These are phyloP conservation scores for Atlantisia rogersi DNA, from an alignment of 2,113 vertebrate species.

Conservation along the genomic window DNA sequence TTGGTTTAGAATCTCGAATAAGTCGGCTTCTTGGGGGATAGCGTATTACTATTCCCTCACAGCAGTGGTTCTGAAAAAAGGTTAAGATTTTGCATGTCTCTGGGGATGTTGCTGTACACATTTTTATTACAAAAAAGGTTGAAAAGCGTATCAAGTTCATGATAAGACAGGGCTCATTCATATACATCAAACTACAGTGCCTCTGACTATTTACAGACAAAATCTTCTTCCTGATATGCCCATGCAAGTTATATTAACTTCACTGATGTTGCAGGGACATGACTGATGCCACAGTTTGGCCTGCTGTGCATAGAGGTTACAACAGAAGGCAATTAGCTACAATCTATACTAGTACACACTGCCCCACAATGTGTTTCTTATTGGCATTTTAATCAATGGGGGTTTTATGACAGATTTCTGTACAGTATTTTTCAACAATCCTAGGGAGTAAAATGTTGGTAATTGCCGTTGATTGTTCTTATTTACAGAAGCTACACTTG, in stretches of 20 bases:
- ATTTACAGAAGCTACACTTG: background rate
- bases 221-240: background rate
- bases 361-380: background rate
- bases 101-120: background rate
- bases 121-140: background rate
- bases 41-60: background rate
- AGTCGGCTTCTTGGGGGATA: background rate
- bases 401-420: background rate
- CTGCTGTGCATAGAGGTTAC: background rate
- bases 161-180: background rate
- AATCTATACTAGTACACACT: background rate
- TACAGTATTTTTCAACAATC: background rate
- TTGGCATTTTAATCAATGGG: background rate
- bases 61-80: slow-evolving; percentile 1
- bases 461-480: background rate
- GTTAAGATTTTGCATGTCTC: background rate
- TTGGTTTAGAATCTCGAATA: slow-evolving; percentile 7
- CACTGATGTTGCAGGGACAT: background rate
- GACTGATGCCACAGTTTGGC: background rate
- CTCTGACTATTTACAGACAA: background rate
- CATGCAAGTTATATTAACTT: background rate
- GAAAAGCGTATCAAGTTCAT: background rate
- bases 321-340: background rate
- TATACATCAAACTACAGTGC: background rate
- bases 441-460: background rate